Conservation (phyloP, 2,888 invertebrate species). For the Clivina fossor region DNA sequence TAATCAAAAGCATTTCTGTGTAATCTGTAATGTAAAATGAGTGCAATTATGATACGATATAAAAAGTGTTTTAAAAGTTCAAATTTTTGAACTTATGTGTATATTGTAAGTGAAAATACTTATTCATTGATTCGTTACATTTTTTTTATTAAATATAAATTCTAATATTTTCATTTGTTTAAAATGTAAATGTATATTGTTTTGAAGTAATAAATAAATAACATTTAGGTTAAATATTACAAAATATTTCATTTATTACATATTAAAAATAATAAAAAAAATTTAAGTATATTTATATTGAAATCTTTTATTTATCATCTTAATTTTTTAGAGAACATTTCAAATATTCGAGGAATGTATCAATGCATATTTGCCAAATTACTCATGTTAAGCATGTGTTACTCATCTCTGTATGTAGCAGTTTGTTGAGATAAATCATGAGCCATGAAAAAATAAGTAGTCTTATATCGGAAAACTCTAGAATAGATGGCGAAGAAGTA, state of each 20-base stretch:
- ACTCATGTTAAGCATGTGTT: constrained; percentile 33
- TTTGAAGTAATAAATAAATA: too few species aligned
- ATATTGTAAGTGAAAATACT: too few species aligned
- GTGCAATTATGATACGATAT: constrained; percentile 24
- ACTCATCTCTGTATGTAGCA: constrained; percentile 26
- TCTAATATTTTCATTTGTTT: too few species aligned
- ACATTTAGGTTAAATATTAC: too few species aligned
- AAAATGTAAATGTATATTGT: too few species aligned
- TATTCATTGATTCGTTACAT: too few species aligned
- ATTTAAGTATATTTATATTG: background rate
- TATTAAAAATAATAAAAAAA: background rate
- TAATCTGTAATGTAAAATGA: constrained; percentile 16
- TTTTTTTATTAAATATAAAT: too few species aligned
- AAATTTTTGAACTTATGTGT: too few species aligned
- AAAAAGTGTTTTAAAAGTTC: constrained; percentile 21
- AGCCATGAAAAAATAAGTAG: constrained; percentile 52
- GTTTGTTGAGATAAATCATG: constrained; percentile 43
- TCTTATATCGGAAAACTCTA: constrained; percentile 50
- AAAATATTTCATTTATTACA: too few species aligned
- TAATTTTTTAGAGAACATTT: constrained; percentile 2
- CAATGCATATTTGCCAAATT: constrained; percentile 30
- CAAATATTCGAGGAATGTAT: constrained; percentile 28
- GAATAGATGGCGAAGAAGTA: constrained; percentile 51
- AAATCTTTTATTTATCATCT: background rate
- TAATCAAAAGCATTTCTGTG: constrained; percentile 3